A percentile compares a stretch with the other conserved stretches of the same genome.
Conservation (phyloP, 2,113 vertebrate species). For the Ciconia stormi region DNA sequence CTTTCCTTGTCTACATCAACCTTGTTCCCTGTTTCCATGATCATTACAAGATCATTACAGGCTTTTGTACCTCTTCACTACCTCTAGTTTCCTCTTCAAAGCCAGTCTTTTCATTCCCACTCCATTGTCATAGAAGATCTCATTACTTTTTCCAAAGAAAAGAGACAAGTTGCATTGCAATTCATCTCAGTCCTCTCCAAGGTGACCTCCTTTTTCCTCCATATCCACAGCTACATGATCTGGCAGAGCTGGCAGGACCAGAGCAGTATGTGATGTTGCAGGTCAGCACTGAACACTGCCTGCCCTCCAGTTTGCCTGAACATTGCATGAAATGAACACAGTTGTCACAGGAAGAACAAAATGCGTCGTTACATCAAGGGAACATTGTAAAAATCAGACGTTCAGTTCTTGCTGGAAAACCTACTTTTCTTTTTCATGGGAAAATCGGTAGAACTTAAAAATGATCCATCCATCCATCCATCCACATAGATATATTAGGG, state of each 20-base stretch:
- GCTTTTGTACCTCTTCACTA: background rate
- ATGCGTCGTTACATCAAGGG: background rate
- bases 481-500: background rate
- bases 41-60: background rate
- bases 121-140: background rate
- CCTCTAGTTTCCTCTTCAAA: background rate
- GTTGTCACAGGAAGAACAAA: constrained; percentile 7
- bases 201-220: background rate
- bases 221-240: background rate
- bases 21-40: background rate
- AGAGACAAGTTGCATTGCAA: background rate
- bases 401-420: background rate
- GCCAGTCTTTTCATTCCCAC: background rate
- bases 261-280: background rate
- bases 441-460: background rate
- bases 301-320: background rate
- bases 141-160: background rate
- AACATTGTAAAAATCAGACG: background rate
- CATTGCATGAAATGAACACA: background rate
- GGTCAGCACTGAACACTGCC: background rate
- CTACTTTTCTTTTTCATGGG: background rate
- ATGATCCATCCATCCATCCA: background rate
- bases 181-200: background rate
- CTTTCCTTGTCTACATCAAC: background rate
- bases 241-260: background rate